phyloP scores from a whole-genome alignment of 2,797 vertebrate species.

The Aselliscus stoliczkanus region DNA sequence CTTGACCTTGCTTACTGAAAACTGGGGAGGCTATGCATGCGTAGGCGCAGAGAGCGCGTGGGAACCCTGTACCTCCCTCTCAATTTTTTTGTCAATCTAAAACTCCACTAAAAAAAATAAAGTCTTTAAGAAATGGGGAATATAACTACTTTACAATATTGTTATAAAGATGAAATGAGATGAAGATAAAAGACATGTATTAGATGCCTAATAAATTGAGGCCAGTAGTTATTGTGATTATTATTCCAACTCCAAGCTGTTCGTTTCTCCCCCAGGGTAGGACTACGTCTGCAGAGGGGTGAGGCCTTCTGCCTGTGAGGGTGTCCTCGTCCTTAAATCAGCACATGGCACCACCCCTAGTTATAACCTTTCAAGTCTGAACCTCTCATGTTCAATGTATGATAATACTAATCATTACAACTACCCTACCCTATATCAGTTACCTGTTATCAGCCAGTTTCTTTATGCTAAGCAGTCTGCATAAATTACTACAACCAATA shows the following conservation, averaged over 20 bases:
- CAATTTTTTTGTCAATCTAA: not conserved
- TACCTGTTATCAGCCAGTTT: not conserved
- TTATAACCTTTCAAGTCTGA: not conserved
- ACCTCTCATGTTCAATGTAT: not conserved
- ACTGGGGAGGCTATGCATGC: not conserved
- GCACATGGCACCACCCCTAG: not conserved
- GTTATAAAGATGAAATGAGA: not conserved
- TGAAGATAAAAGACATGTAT: not conserved
- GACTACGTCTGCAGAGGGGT: not conserved
- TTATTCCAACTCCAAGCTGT: not conserved
- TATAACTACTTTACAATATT: not conserved
- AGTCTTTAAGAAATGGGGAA: not conserved
- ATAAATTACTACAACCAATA: conserved; percentile 2
- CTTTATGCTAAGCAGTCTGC: not conserved
- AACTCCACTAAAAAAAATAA: not conserved
- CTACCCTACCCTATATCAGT: not conserved
- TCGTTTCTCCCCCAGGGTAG: not conserved
- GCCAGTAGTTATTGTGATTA: not conserved
- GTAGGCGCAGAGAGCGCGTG: not conserved
- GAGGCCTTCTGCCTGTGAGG: not conserved
- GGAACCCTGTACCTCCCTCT: not conserved
- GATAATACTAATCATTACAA: not conserved
- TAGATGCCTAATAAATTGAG: not conserved
- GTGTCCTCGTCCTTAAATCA: not conserved
- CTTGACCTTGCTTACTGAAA: not conserved